Evolutionary conservation across 2,113 vertebrate species (phyloP), one percentile per base, ranked within the genome.

Genomic region (Conger conger): DNA sequence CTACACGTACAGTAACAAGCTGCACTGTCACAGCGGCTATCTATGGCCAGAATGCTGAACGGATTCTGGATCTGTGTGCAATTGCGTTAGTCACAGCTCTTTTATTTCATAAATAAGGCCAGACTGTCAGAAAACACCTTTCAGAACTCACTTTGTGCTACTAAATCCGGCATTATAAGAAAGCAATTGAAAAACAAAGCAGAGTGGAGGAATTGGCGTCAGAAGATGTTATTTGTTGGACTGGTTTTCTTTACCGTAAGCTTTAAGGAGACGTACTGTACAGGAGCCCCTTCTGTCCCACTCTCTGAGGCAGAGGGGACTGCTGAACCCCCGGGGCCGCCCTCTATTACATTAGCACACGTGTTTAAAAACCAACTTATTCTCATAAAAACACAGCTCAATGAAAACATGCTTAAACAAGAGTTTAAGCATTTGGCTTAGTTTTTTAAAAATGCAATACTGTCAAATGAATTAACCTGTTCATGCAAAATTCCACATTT

Each of bases 181-280:
- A 38, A 38, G 5, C 23, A 23, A 79, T 37, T 57, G 1, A n/a
- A 57, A 57, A 54, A 82, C 80, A 36, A 82, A 82, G 33, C n/a
- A 60, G 57, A 73, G 79, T 20, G 68, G 73, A 17, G 40, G 80
- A 83, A 84, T 20, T 85, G 77, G 82, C 79, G 84, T 63, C 76
- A 53, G 35, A 42, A 86, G 79, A 82, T 87, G 84, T 63, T 73
- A 87, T 83, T 79, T 76, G 81, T 84, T 50, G 68, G 78, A 86
- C 40, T 83, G 83, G 57, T 85, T 87, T 86, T 83, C 85, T 83
- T 84, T 81, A 40, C 45, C 82, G 80, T 86, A 84, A 83, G 57
- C 38, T 85, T 83, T 84, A 77, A 85, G 79, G 73, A 84, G 85
- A 86, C 27, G 87, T 88, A 90, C 37, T 17, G 87, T 88, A 90